phyloP scores from a whole-genome alignment of 1,140 invertebrate species.

The Drosophila melanogaster region DNA sequence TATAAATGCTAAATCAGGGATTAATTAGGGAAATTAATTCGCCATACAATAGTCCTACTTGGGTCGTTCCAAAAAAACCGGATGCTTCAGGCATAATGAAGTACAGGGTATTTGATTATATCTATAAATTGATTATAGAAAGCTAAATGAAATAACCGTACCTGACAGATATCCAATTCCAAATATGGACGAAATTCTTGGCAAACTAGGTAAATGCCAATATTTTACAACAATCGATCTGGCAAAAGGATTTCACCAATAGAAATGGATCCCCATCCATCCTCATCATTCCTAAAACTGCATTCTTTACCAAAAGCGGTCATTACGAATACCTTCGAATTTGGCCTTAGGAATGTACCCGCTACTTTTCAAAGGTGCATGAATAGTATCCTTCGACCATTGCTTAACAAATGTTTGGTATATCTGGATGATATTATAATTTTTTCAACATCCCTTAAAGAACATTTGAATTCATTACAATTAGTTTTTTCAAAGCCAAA shows the following conservation, averaged over 20 bases:
- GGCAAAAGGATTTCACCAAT: not conserved
- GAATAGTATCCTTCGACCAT: constrained; percentile 6
- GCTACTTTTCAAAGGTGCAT: not conserved
- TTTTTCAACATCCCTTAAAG: not conserved
- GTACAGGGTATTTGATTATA: no score
- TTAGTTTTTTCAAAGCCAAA: not conserved
- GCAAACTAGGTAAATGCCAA: not conserved
- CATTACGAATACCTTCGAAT: no score
- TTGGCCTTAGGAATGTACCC: constrained; percentile 1
- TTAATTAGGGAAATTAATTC: no score
- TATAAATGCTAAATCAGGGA: no score
- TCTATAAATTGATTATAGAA: no score
- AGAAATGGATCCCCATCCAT: not conserved
- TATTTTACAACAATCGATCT: not conserved
- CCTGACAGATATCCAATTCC: constrained; percentile 4
- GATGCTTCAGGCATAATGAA: no score
- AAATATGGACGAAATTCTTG: constrained; percentile 5
- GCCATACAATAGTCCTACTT: no score
- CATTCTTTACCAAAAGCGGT: not conserved
- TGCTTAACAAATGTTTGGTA: constrained; percentile 1
- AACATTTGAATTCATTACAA: constrained; percentile 1
- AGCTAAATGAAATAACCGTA: not conserved
- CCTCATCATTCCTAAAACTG: not conserved
- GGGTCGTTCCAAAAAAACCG: no score
- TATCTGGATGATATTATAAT: constrained; percentile 7